phyloP scores from a whole-genome alignment of 2,113 vertebrate genomes.

The Tympanuchus pallidicinctus region DNA sequence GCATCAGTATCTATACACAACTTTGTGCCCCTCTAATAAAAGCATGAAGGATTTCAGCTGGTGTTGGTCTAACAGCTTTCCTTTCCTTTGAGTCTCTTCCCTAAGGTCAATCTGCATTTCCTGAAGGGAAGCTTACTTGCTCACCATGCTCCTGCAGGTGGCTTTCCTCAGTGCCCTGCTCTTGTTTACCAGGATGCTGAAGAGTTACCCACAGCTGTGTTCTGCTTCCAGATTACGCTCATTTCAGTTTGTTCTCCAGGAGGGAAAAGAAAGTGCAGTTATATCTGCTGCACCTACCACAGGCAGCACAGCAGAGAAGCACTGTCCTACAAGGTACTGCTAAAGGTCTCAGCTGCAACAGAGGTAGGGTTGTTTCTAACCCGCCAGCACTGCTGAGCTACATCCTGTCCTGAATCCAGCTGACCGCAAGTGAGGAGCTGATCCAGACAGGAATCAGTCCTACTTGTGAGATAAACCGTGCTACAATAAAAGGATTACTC shows the following conservation, averaged over 20 bases:
- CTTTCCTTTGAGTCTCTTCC: neutral
- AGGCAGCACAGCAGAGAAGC: neutral
- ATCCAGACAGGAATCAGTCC: neutral
- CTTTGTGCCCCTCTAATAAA: neutral
- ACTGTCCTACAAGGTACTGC: too few relatives aligned
- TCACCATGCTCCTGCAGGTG: rapidly evolving
- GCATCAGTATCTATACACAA: neutral
- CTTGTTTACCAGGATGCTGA: neutral
- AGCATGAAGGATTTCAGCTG: neutral
- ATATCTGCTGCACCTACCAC: neutral
- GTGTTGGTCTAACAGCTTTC: neutral
- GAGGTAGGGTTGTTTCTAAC: neutral
- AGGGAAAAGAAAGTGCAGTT: neutral
- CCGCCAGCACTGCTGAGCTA: neutral
- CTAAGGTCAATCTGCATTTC: neutral
- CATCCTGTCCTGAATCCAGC: neutral
- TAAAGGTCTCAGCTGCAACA: neutral
- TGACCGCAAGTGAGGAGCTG: neutral
- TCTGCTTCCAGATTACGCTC: neutral
- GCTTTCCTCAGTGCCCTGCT: rapidly evolving
- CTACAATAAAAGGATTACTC: neutral
- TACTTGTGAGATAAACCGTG: neutral
- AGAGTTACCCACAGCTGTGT: neutral
- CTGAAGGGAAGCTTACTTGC: neutral
- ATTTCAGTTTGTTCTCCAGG: neutral